phyloP scores from a whole-genome alignment of 2,888 invertebrate genomes.

The Cantharis rustica region DNA sequence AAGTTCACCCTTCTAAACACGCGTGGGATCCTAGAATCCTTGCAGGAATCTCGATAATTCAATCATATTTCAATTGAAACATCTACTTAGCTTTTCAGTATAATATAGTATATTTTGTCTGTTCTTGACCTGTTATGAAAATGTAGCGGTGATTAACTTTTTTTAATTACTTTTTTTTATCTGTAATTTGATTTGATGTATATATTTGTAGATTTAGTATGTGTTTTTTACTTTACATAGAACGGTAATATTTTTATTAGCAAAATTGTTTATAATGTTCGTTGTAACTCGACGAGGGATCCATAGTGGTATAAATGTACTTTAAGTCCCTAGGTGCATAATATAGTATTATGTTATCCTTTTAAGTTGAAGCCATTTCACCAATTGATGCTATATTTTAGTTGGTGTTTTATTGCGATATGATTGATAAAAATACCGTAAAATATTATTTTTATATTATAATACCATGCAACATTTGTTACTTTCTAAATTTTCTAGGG shows the following conservation, averaged over 20 bases:
- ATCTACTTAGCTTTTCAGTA: not conserved
- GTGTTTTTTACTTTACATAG: not conserved
- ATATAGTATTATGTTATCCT: too few relatives aligned
- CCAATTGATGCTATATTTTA: too few relatives aligned
- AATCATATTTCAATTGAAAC: not conserved
- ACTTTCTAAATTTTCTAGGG: not conserved
- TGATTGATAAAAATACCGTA: not conserved
- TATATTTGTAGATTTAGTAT: not conserved
- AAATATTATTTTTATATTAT: not conserved
- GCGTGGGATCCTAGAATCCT: not conserved
- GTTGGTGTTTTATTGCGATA: not conserved
- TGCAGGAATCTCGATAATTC: not conserved
- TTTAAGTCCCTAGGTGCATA: too few relatives aligned
- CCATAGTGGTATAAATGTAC: too few relatives aligned
- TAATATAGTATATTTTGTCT: not conserved
- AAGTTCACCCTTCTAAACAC: not conserved
- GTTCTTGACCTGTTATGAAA: not conserved
- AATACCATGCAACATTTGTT: not conserved
- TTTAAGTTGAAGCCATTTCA: too few relatives aligned
- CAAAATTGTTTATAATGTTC: too few relatives aligned
- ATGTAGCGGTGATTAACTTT: not conserved
- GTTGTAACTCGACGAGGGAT: too few relatives aligned
- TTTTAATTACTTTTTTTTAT: not conserved
- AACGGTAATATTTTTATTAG: too few relatives aligned
- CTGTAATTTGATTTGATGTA: not conserved